phyloP scores from a whole-genome alignment of 2,888 invertebrate genomes.

The Helobdella robusta region DNA sequence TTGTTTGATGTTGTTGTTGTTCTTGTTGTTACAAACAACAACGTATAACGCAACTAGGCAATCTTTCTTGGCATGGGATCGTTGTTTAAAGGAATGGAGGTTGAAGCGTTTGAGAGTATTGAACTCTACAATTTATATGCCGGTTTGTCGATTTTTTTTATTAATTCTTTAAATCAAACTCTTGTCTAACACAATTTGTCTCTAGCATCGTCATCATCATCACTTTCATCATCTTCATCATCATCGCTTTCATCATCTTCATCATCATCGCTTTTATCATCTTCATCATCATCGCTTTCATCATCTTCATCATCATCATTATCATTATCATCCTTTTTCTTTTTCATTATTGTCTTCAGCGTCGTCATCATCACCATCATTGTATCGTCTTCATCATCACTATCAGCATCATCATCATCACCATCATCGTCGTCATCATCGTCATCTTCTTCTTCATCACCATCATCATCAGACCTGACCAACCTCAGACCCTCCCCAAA shows the following conservation, averaged over 20 bases:
- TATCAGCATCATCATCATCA: not conserved
- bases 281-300: not conserved
- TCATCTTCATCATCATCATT: not conserved
- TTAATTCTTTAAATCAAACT: too few species aligned
- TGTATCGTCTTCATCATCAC: not conserved
- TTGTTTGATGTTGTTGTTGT: too few species aligned
- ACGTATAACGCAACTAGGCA: constrained; percentile 32
- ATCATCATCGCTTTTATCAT: not conserved
- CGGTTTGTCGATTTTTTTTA: too few species aligned
- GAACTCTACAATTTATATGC: constrained; percentile 51
- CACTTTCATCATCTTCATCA: not conserved
- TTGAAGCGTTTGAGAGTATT: constrained; percentile 50
- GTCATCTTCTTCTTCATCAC: not conserved
- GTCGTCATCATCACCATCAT: not conserved
- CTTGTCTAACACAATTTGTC: too few species aligned
- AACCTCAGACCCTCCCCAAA: constrained; percentile 43
- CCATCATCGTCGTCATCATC: not conserved
- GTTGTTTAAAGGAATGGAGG: constrained; percentile 42
- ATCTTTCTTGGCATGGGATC: constrained; percentile 51
- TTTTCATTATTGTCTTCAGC: not conserved
- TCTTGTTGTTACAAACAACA: too few species aligned
- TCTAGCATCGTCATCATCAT: not conserved
- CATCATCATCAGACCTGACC: constrained; percentile 24
- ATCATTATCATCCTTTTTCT: not conserved
- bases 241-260: not conserved